Percentiles rank a stretch among this genome's conserved stretches.
Conservation (phyloP, 2,888 invertebrate genomes). For the Pristionchus fissidentatus region DNA sequence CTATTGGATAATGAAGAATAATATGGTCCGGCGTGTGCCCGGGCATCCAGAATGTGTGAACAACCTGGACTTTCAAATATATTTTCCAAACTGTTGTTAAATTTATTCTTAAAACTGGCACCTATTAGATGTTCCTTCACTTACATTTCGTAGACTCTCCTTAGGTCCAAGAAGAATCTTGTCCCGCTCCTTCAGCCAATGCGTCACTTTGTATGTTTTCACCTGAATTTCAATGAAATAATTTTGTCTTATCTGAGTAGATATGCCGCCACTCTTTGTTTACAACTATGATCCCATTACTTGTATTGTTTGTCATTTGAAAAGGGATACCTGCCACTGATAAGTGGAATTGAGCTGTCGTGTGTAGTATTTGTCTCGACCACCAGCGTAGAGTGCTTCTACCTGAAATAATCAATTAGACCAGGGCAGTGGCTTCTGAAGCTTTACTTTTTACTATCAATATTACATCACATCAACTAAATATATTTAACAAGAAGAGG, state of each 20-base stretch:
- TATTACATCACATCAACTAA: not conserved
- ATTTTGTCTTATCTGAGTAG: not conserved
- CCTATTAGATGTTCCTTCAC: not conserved
- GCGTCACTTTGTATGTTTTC: constrained; percentile 64
- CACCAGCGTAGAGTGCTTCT: constrained; percentile 60
- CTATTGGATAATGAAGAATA: constrained; percentile 60
- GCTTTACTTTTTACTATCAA: not conserved
- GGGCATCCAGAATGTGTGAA: constrained; percentile 61
- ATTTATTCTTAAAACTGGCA: not conserved
- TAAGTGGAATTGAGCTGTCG: constrained; percentile 62
- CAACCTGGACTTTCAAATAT: not conserved
- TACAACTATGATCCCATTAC: not conserved
- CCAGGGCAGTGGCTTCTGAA: not conserved
- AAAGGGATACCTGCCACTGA: constrained; percentile 61
- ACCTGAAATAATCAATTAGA: constrained; percentile 51
- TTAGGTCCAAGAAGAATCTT: constrained; percentile 59
- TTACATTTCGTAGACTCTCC: constrained; percentile 51
- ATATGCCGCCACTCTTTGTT: not conserved
- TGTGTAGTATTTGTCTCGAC: constrained; percentile 63
- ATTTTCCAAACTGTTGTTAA: not conserved
- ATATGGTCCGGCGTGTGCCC: constrained; percentile 66
- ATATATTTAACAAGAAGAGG: not conserved
- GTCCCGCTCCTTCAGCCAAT: constrained; percentile 62
- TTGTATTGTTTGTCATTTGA: not conserved
- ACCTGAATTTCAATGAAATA: constrained; percentile 48